phyloP scores from a whole-genome alignment of 1,140 invertebrate species.

The Trichoplusia ni region DNA sequence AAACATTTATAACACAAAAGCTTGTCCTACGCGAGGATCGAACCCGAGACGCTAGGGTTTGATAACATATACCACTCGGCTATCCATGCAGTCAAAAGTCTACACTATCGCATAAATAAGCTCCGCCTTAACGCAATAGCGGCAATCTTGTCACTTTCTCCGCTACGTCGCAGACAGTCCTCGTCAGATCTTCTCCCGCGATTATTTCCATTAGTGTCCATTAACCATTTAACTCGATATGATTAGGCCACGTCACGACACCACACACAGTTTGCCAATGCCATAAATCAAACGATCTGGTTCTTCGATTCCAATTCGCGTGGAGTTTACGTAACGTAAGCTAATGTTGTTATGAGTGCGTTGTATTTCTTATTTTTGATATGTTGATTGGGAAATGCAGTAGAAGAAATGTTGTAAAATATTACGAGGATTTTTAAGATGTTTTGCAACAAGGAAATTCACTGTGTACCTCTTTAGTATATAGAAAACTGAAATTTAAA shows the following conservation, averaged over 20 bases:
- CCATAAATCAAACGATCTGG: constrained; percentile 64
- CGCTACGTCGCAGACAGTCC: constrained; percentile 45
- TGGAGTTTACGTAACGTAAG: constrained; percentile 44
- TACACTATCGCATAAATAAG: neutral
- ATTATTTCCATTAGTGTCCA: constrained; percentile 78
- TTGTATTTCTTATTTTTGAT: constrained; percentile 27
- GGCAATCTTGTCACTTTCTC: constrained; percentile 67
- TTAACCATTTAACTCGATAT: constrained; percentile 78
- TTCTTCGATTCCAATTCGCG: constrained; percentile 51
- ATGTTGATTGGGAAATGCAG: constrained; percentile 3
- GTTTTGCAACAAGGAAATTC: no score
- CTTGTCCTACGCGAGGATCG: no score
- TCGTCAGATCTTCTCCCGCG: constrained; percentile 68
- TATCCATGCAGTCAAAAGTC: no score
- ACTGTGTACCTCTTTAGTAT: no score
- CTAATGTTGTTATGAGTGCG: constrained; percentile 36
- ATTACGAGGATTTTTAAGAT: no score
- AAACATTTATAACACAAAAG: no score
- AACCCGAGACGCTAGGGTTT: no score
- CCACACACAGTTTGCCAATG: constrained; percentile 52
- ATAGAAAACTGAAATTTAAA: no score
- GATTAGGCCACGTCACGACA: constrained; percentile 72
- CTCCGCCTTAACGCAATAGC: constrained; percentile 47
- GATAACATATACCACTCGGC: no score
- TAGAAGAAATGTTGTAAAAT: neutral